Conservation (phyloP, 2,113 vertebrate genomes). For the Elgaria multicarinata region DNA sequence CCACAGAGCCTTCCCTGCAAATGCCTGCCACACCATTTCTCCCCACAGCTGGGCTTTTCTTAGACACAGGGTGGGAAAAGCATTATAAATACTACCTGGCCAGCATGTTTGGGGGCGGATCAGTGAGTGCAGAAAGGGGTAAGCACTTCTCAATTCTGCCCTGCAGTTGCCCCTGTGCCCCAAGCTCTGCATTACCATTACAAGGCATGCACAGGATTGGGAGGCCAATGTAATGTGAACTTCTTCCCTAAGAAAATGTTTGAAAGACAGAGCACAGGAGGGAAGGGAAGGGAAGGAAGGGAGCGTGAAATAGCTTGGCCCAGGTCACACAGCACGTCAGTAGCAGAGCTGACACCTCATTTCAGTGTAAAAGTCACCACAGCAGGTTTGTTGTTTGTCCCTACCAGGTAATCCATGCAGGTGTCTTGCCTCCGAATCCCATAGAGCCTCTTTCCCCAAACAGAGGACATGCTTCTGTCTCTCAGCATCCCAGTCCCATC, state of each 20-base stretch:
- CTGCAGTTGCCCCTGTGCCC: not conserved
- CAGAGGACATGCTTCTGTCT: not conserved
- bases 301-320: not conserved
- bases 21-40: not conserved
- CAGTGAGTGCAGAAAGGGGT: not conserved
- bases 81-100: not conserved
- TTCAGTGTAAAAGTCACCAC: not conserved
- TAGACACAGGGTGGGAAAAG: not conserved
- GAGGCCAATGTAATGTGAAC: not conserved
- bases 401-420: too few relatives aligned
- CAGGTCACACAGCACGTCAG: not conserved
- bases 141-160: not conserved
- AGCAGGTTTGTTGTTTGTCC: not conserved
- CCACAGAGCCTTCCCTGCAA: not conserved
- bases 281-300: too few relatives aligned
- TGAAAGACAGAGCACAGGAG: not conserved
- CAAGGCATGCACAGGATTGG: not conserved
- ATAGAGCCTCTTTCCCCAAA: not conserved
- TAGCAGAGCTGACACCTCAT: not conserved
- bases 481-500: too few relatives aligned
- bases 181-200: too few relatives aligned
- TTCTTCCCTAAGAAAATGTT: not conserved
- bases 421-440: not conserved
- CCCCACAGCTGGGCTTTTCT: not conserved
- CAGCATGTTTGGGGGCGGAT: not conserved